A percentile compares a stretch with the other conserved stretches of the same genome.
Conservation (phyloP, 2,113 vertebrate species). For the Tapirus terrestris region DNA sequence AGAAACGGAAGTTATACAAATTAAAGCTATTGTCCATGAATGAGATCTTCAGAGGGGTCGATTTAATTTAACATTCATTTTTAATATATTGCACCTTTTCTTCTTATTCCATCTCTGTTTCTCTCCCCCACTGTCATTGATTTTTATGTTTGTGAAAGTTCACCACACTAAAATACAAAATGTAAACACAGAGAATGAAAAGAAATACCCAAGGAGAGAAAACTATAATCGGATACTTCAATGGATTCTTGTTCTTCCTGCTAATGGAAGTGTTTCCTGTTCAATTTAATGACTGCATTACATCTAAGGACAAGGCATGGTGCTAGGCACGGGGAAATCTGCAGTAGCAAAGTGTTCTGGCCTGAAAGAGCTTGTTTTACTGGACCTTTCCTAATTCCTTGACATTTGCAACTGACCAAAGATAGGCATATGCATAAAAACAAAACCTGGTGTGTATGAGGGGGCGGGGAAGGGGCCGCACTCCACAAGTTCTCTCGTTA, state of each 20-base stretch:
- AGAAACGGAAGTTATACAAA: background rate
- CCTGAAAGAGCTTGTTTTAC: background rate
- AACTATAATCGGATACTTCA: too few species aligned
- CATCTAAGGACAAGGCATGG: background rate
- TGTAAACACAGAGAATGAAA: background rate
- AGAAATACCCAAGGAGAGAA: background rate
- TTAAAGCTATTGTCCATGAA: constrained; percentile 6
- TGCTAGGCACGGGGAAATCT: background rate
- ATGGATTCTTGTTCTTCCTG: background rate
- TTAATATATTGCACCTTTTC: background rate
- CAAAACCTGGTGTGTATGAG: background rate
- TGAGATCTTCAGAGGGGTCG: background rate
- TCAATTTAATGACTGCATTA: background rate
- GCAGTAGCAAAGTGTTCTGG: background rate
- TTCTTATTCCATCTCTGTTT: background rate
- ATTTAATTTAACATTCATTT: background rate
- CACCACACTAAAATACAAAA: background rate
- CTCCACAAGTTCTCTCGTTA: background rate
- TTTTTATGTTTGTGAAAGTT: background rate
- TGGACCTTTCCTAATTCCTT: background rate
- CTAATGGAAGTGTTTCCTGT: background rate
- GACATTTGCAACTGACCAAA: background rate
- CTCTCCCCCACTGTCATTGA: background rate
- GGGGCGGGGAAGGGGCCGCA: background rate
- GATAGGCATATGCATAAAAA: background rate